Base-by-base conservation (phyloP, 2,888 invertebrate species). In the Nomada ferruginata region DNA sequence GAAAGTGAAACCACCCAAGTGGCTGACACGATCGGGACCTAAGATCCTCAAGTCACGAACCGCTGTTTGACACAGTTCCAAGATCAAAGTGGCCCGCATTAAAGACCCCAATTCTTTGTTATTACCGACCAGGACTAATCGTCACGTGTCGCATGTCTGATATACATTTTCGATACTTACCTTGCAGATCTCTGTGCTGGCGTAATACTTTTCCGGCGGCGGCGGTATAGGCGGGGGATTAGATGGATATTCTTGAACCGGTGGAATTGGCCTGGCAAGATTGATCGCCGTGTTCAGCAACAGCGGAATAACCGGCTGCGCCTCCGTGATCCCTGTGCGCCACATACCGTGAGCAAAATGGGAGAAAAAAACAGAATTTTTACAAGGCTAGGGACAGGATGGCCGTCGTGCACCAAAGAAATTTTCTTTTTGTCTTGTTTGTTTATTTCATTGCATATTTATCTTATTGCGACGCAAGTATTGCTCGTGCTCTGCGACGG, bases 201-300 rank as follows among this genome's bases (percentile, higher is more conserved):
- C 96, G 94, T 96, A 96, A 94, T 96, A 96, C 93, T 96, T 95
- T 93, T 96, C 96, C 77, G 96, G 95, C 60, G 96, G 96, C 78
- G 96, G 96, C 82, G 96, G 96, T 90, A 96, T 95, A 84, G 95
- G 95, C 73, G 95, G 95, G 87, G 95, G 96, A 93, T 95, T 92
- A 84, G 92, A 90, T 84, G 92, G 90, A 89, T 93, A 93, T 87
- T 92, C 93, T 88, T 93, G 91, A 83, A 89, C 91, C 85, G 92
- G 90, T 61, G 92, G 91, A 90, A 92, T 93, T 88, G 93, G 92
- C 83, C 92, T 90, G 83, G 90, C 76, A 86, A 93, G 91, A 92
- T 93, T 92, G 90, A 93, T 92, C 85, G 92, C 85, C 85, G 92
- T 89, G 91, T 92, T 93, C 89, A 92, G 90, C 90, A 92, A 83